Percentiles rank a stretch among this genome's conserved stretches.
Evolutionary conservation across 2,888 invertebrate genomes (phyloP).

Genomic region (Philhelius pedissequus): DNA sequence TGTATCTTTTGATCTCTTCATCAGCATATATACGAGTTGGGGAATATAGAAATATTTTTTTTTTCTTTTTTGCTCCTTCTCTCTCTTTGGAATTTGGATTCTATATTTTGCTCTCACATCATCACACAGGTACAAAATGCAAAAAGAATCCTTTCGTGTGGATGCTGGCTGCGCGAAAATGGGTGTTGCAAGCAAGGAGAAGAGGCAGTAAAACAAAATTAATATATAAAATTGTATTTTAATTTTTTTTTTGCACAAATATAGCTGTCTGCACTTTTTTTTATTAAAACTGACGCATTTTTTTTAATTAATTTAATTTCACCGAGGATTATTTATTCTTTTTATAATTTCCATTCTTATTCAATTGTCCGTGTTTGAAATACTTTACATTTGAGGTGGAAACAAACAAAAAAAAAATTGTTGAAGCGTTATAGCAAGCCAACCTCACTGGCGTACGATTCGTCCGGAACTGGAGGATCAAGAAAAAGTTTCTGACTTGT

Average conservation of each 20-base stretch:
- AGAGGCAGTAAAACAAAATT: background rate
- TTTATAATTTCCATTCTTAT: background rate
- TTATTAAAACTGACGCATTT: background rate
- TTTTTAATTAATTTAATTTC: background rate
- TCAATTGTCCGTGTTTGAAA: conserved; percentile 45
- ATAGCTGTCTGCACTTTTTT: conserved; percentile 54
- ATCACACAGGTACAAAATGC: background rate
- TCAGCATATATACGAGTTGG: background rate
- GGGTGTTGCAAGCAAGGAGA: conserved; percentile 47
- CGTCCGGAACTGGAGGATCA: conserved; percentile 64
- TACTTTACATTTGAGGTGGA: conserved; percentile 58
- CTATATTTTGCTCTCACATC: conserved; percentile 9
- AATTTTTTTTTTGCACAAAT: conserved; percentile 35
- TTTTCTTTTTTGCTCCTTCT: conserved; percentile 20
- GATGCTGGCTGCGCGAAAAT: conserved; percentile 54
- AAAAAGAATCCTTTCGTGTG: conserved; percentile 25
- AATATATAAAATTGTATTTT: background rate
- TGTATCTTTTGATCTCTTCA: conserved; percentile 18
- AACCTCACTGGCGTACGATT: conserved; percentile 66
- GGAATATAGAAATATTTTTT: background rate
- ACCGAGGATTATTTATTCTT: background rate
- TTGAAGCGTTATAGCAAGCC: conserved; percentile 32
- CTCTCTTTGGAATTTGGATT: conserved; percentile 6
- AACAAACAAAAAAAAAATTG: conserved; percentile 18
- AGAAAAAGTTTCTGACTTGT: conserved; percentile 38